Base-by-base conservation (phyloP, 1,140 invertebrate species). In the Euwallacea similis region DNA sequence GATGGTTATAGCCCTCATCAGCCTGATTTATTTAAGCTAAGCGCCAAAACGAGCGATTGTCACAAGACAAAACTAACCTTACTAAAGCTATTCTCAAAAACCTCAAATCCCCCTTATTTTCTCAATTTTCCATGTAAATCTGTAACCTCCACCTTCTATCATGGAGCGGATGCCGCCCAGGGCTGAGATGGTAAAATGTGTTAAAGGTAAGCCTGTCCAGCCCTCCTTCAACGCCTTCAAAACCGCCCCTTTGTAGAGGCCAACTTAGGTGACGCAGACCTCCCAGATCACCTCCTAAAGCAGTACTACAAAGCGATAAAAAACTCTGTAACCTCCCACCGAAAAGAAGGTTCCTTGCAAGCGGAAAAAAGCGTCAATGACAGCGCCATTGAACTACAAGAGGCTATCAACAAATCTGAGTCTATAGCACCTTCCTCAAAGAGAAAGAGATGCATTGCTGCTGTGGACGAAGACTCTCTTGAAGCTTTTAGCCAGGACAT, bases 331-430 rank as follows among this genome's bases (percentile, higher is more conserved):
- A 70, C 21, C 3, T 64, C 61, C 3, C 13, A 64, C 6, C 7
- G 46, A 0, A 60, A 63, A n/a, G 67, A 69, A 44, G 11, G n/a
- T 61, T 9, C 13, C 7, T 2, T 41, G 7, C 13, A 60, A 7
- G 15, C 13, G 6, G 70, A 60, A 66, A 64, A 71, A 54, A 66
- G 61, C 42, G 16, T 72, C 6, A 66, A 72, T 54, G 70, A 72
- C 2, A 72, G 70, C 61, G 70, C 65, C 7, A 72, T 61, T 54
- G 70, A 72, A 41, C 70, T 72, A 7, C 21, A 66, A 15, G 70
- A 72, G 46, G 70, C 69, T n/a, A 70, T 70, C n/a, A 63, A 64
- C 10, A 70, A 70, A 47, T 70, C 69, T 4, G 69, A 70, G 21
- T 58, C 69, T 4, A 41, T 64, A n/a, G 69, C 69, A 7, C 69